Percentiles rank a stretch among this genome's conserved stretches.
These are phyloP conservation scores for Himantopus leucocephalus DNA, from an alignment of 2,113 vertebrate genomes.

Conservation along the genomic window DNA sequence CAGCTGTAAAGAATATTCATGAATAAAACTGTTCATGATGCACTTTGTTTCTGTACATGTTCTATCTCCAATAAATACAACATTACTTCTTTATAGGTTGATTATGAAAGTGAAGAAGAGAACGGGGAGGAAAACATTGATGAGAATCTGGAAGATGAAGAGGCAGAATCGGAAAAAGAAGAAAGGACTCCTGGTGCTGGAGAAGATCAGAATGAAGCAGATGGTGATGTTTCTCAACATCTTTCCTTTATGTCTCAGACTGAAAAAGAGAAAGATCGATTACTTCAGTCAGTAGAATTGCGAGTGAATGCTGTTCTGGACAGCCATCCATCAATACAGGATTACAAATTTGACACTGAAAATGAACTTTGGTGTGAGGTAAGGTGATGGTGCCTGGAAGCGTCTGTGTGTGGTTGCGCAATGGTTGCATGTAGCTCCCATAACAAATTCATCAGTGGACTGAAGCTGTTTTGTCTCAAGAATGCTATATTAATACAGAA, in stretches of 20 bases:
- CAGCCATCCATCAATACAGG: slow-evolving; percentile 74
- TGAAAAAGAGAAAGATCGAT: not conserved
- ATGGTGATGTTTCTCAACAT: not conserved
- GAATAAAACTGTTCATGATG: not conserved
- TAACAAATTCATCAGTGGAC: not conserved
- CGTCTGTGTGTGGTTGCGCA: not conserved
- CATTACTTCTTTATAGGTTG: slow-evolving; percentile 75
- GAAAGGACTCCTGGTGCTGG: not conserved
- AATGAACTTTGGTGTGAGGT: slow-evolving; percentile 93
- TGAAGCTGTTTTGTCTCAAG: not conserved
- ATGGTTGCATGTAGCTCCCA: not conserved
- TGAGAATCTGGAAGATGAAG: slow-evolving; percentile 54
- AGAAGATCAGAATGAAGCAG: not conserved
- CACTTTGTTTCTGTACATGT: not conserved
- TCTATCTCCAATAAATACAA: not conserved
- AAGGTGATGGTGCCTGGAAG: not conserved
- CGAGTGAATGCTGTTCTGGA: slow-evolving; percentile 79
- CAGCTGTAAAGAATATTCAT: not conserved
- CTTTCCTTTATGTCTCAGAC: not conserved
- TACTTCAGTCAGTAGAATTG: slow-evolving; percentile 4
- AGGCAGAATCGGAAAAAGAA: not conserved
- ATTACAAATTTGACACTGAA: slow-evolving; percentile 82
- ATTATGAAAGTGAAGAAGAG: slow-evolving; percentile 93
- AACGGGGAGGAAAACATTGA: slow-evolving; percentile 15
- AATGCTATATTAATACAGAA: not conserved